These are phyloP conservation scores for Tetragnatha versicolor DNA, from an alignment of 1,140 invertebrate genomes.

Conservation along the genomic window DNA sequence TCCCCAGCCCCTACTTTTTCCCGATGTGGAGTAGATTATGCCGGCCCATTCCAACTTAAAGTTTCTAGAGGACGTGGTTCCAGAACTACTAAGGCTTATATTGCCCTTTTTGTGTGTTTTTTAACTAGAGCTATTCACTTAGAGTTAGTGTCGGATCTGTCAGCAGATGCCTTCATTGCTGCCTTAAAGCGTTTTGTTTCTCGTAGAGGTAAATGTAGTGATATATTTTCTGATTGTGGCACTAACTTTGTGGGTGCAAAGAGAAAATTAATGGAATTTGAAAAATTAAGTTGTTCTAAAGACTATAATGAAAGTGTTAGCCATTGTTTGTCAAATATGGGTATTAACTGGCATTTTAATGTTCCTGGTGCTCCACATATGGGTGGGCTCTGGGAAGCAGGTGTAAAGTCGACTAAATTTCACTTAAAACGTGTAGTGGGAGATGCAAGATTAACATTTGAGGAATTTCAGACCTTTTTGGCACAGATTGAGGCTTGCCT, in stretches of 20 bases:
- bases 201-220: constrained; percentile 57
- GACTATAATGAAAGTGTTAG: constrained; percentile 1
- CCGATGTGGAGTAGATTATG: not conserved
- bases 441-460: constrained; percentile 53
- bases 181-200: constrained; percentile 59
- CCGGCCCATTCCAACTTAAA: not conserved
- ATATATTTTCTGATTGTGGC: constrained; percentile 60
- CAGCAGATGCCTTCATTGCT: constrained; percentile 57
- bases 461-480: constrained; percentile 60
- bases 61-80: not conserved
- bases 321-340: not conserved
- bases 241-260: constrained; percentile 60
- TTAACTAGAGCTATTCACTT: constrained; percentile 57
- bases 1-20: not conserved
- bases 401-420: constrained; percentile 57
- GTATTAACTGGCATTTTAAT: constrained; percentile 61
- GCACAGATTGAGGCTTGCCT: constrained; percentile 61
- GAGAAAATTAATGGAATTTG: constrained; percentile 10
- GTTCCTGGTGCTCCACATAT: constrained; percentile 64
- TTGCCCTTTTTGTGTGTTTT: constrained; percentile 54
- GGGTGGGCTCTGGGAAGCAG: constrained; percentile 55
- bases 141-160: constrained; percentile 52
- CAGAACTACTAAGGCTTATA: constrained; percentile 21
- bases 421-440: constrained; percentile 56
- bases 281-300: not conserved